A percentile compares a stretch with the other conserved stretches of the same genome.
Evolutionary conservation across 1,140 invertebrate genomes (phyloP).

Genomic region (Amyelois transitella): DNA sequence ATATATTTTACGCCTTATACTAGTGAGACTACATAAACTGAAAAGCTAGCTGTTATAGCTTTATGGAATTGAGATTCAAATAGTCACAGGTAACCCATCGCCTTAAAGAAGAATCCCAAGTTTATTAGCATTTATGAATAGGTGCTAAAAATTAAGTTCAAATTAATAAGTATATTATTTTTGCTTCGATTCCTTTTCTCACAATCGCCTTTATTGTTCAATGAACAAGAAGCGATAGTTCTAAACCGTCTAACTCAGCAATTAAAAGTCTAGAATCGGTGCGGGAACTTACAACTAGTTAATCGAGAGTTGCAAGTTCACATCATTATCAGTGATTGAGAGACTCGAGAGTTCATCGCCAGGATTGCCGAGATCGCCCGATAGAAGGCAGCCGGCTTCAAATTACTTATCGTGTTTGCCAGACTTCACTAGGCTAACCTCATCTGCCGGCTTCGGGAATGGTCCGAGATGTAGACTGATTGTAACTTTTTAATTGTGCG

Average conservation of each 20-base stretch:
- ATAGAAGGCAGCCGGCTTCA: not conserved
- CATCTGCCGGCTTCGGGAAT: not conserved
- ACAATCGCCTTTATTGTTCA: not conserved
- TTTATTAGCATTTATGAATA: no score
- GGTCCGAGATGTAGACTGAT: not conserved
- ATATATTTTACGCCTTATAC: no score
- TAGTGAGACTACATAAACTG: no score
- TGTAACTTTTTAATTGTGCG: no score
- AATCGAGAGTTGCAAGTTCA: not conserved
- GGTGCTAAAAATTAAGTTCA: no score
- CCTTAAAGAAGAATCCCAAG: no score
- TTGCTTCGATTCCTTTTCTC: not conserved
- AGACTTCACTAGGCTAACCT: not conserved
- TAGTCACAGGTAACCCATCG: no score
- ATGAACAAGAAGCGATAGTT: not conserved
- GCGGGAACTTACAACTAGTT: not conserved
- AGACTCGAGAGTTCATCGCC: no score
- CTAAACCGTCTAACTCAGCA: not conserved
- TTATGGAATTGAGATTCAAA: no score
- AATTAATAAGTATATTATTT: no score
- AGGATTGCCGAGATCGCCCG: not conserved
- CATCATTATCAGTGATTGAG: not conserved
- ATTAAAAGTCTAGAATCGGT: not conserved
- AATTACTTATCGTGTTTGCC: conserved; percentile 9
- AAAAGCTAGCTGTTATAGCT: no score